Conservation (phyloP, 2,113 vertebrate genomes). For the Pituophis catenifer region DNA sequence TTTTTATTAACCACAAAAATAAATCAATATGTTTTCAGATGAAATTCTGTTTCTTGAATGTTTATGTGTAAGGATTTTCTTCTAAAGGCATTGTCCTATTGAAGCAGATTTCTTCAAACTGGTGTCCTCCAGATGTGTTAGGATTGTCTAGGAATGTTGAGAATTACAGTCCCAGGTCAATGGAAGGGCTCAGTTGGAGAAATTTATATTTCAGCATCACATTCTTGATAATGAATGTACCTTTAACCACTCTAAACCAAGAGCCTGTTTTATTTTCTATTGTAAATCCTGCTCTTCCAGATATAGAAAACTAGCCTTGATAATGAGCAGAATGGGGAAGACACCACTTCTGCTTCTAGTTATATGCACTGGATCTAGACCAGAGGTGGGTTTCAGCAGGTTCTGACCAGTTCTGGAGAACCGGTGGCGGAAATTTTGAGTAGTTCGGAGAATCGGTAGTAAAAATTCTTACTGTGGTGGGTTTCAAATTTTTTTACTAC, state of each 20-base stretch:
- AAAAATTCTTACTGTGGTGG: too few relatives aligned
- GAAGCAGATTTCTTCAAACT: background rate
- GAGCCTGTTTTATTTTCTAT: background rate
- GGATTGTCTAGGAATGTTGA: background rate
- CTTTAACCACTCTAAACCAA: background rate
- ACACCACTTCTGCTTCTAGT: background rate
- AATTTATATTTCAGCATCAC: background rate
- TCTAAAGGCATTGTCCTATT: background rate
- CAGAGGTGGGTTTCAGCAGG: too few relatives aligned
- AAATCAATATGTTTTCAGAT: background rate
- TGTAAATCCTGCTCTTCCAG: background rate
- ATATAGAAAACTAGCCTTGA: background rate
- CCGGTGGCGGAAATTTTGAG: too few relatives aligned
- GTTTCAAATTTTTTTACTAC: too few relatives aligned
- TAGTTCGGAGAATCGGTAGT: too few relatives aligned
- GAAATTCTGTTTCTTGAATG: background rate
- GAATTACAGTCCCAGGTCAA: background rate
- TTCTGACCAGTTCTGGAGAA: too few relatives aligned
- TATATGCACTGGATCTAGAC: background rate
- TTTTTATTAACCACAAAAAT: background rate
- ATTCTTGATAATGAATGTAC: background rate
- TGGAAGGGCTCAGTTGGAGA: background rate
- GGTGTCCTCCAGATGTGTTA: background rate
- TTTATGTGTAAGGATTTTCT: background rate
- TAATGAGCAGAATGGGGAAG: background rate